Evolutionary conservation across 23 tunicate genomes (phyloP), one percentile per base, ranked within the genome.

Genomic region (Styela plicata): DNA sequence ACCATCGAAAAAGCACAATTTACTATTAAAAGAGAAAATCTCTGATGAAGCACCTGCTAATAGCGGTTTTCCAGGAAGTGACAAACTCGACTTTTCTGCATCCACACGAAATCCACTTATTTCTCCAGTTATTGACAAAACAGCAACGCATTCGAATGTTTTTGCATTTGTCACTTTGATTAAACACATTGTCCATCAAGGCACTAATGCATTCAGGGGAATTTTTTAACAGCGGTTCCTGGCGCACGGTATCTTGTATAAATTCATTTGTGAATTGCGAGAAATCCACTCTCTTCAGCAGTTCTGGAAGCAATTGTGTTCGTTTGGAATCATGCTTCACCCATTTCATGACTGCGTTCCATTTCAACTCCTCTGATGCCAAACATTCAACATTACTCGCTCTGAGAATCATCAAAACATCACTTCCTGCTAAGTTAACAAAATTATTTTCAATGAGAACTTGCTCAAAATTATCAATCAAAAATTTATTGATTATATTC

Each of bases 271-370:
- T 10, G 5, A 66, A 66, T 17, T 25, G 30, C 16, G 7, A 3
- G 31, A 66, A 28, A 26, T 66, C 31, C 71, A 66, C 30, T 5
- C 16, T 26, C 31, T 28, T 26, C 31, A 66, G 5, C 71, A 66
- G 5, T 17, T 66, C 71, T 5, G 71, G 71, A 66, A 17, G 10
- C 31, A 66, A 66, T 5, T 5, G 7, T 3, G 17, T 66, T 28
- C 71, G 30, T 3, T 66, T 17, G 17, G 71, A 66, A 66, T 66
- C 16, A 28, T 66, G 17, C 71, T 66, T 66, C 71, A 66, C 16
- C 71, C 71, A 66, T 7, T 66, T 66, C 7, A 66, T 66, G 17
- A 66, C 16, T 28, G 71, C 71, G 16, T 66, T 66, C 71, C 71
- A 66, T 66, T 17, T 66, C 71, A 66, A 66, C 16, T 66, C 71